phyloP scores from a whole-genome alignment of 2,888 invertebrate species.

The Amphipoea lucens region DNA sequence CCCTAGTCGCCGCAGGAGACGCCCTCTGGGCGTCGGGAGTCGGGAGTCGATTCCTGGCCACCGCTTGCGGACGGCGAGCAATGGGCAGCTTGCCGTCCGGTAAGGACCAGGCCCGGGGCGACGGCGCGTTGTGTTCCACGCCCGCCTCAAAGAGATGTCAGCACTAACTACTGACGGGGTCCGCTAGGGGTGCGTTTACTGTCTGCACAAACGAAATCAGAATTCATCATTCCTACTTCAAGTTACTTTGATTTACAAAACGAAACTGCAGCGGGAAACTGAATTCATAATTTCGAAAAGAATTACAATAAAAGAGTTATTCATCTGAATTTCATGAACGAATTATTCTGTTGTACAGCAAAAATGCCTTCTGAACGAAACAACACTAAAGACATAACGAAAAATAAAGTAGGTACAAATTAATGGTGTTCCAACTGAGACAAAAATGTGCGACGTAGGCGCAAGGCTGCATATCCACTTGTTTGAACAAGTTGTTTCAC shows the following conservation, averaged over 20 bases:
- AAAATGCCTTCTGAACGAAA: slow-evolving; percentile 22
- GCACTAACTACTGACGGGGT: too few relatives aligned
- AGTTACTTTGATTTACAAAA: slow-evolving; percentile 18
- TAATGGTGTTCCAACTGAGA: slow-evolving; percentile 45
- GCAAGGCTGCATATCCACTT: slow-evolving; percentile 63
- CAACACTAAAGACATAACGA: slow-evolving; percentile 6
- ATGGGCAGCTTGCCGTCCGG: too few relatives aligned
- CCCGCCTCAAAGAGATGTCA: too few relatives aligned
- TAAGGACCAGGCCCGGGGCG: too few relatives aligned
- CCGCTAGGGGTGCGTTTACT: background rate
- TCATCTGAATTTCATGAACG: slow-evolving; percentile 35
- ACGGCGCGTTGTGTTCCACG: too few relatives aligned
- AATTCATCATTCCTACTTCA: background rate
- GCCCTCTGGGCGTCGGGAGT: too few relatives aligned
- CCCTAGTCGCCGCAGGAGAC: too few relatives aligned
- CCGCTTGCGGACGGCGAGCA: too few relatives aligned
- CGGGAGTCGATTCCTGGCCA: too few relatives aligned
- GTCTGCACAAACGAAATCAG: background rate
- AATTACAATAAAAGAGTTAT: slow-evolving; percentile 30
- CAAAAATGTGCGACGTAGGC: slow-evolving; percentile 56
- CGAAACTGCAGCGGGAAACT: slow-evolving; percentile 10
- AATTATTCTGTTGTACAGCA: slow-evolving; percentile 26
- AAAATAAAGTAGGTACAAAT: slow-evolving; percentile 28
- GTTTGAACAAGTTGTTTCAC: slow-evolving; percentile 72
- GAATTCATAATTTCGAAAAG: slow-evolving; percentile 32